phyloP scores from a whole-genome alignment of 2,113 vertebrate species.

The Myodes glareolus region DNA sequence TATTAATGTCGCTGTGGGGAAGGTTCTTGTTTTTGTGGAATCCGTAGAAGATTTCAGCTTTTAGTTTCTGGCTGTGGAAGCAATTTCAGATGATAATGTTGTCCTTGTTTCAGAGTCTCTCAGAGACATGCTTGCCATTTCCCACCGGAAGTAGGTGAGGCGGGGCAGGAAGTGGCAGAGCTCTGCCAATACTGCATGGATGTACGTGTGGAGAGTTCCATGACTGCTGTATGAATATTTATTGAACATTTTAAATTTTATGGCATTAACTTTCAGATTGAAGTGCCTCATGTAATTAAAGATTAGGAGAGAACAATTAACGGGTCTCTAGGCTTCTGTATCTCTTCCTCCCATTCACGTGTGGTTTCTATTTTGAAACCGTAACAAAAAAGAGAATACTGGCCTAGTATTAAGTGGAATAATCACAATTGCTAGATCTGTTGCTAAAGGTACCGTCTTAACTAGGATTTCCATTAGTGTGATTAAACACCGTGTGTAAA shows the following conservation, averaged over 20 bases:
- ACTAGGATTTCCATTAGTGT: not conserved
- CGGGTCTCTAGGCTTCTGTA: not conserved
- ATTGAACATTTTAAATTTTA: constrained; percentile 47
- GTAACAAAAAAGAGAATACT: not conserved
- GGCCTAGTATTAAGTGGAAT: not conserved
- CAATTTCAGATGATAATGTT: not conserved
- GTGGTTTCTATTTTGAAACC: not conserved
- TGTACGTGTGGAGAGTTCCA: not conserved
- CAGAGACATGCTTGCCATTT: not conserved
- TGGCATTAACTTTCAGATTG: constrained; percentile 8
- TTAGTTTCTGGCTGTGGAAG: constrained; percentile 14
- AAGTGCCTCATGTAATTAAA: not conserved
- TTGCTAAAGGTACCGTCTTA: not conserved
- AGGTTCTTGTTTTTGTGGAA: not conserved
- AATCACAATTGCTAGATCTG: not conserved
- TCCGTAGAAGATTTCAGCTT: not conserved
- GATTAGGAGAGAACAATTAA: not conserved
- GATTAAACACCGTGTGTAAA: not conserved
- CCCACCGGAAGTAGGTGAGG: not conserved
- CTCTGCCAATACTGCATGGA: not conserved
- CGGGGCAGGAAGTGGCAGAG: not conserved
- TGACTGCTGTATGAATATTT: not conserved
- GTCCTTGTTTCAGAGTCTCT: not conserved
- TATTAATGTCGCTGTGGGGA: not conserved
- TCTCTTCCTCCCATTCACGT: not conserved